Evolutionary conservation across 2,888 invertebrate species (phyloP).

Genomic region (Heliconius ismenius): DNA sequence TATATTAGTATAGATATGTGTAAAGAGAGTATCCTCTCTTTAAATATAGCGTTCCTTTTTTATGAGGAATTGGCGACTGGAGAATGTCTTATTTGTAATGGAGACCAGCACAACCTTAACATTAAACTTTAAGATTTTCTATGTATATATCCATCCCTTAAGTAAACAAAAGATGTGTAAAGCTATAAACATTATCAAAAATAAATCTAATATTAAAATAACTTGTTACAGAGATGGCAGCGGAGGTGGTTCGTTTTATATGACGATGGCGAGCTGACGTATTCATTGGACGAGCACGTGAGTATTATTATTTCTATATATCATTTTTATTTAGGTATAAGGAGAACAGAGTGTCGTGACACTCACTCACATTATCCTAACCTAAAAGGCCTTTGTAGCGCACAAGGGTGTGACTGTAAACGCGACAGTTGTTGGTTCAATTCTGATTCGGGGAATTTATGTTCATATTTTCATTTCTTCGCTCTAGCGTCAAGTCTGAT

Average conservation of each 20-base stretch:
- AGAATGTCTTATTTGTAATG: too few relatives aligned
- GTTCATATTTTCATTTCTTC: background rate
- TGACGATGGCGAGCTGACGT: constrained; percentile 98
- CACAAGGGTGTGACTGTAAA: too few relatives aligned
- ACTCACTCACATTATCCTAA: too few relatives aligned
- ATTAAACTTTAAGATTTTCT: too few relatives aligned
- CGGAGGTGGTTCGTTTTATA: constrained; percentile 98
- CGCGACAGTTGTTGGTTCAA: background rate
- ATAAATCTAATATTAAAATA: constrained; percentile 23
- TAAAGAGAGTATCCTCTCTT: too few relatives aligned
- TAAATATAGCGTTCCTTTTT: too few relatives aligned
- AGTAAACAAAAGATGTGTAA: background rate
- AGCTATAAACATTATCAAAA: background rate
- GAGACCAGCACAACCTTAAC: too few relatives aligned
- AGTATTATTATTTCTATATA: constrained; percentile 77
- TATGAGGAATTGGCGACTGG: too few relatives aligned
- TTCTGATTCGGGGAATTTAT: background rate
- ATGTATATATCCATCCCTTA: background rate
- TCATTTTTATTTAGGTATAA: background rate
- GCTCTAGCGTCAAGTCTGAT: background rate
- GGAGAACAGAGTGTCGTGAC: background rate
- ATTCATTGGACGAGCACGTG: constrained; percentile 98
- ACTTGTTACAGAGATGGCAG: constrained; percentile 96
- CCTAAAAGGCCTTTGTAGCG: too few relatives aligned
- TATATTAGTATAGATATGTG: too few relatives aligned